phyloP scores from a whole-genome alignment of 2,113 vertebrate genomes.

The Illadopsis cleaveri region DNA sequence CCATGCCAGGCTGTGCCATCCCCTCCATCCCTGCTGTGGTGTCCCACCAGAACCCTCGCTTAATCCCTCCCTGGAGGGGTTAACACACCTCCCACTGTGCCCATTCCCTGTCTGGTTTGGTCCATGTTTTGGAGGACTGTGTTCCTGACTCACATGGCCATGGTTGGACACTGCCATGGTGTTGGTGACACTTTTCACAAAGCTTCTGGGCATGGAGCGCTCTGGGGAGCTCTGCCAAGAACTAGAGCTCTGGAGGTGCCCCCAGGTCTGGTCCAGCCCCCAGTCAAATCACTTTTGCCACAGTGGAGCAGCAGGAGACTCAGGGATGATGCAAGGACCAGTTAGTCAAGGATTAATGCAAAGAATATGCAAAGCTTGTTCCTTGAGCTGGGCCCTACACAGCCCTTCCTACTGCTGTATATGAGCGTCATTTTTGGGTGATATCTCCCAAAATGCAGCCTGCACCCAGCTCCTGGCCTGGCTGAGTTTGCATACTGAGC shows the following conservation, averaged over 20 bases:
- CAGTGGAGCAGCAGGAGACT: not conserved
- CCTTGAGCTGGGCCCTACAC: not conserved
- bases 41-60: not conserved
- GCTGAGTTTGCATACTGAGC: not conserved
- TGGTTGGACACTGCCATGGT: fast-evolving
- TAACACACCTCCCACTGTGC: fast-evolving
- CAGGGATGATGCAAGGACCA: not conserved
- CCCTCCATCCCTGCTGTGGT: not conserved
- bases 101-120: fast-evolving
- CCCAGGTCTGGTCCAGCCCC: not conserved
- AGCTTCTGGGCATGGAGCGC: not conserved
- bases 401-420: not conserved
- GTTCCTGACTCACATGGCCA: fast-evolving
- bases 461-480: not conserved
- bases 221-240: not conserved
- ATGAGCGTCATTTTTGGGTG: not conserved
- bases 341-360: not conserved
- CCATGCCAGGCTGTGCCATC: not conserved
- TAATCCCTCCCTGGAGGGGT: not conserved
- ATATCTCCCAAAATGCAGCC: not conserved
- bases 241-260: not conserved
- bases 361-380: not conserved
- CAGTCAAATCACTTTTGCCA: fast-evolving
- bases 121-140: fast-evolving
- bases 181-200: not conserved